These are phyloP conservation scores for Homarus americanus DNA, from an alignment of 1,140 invertebrate species.

Conservation along the genomic window DNA sequence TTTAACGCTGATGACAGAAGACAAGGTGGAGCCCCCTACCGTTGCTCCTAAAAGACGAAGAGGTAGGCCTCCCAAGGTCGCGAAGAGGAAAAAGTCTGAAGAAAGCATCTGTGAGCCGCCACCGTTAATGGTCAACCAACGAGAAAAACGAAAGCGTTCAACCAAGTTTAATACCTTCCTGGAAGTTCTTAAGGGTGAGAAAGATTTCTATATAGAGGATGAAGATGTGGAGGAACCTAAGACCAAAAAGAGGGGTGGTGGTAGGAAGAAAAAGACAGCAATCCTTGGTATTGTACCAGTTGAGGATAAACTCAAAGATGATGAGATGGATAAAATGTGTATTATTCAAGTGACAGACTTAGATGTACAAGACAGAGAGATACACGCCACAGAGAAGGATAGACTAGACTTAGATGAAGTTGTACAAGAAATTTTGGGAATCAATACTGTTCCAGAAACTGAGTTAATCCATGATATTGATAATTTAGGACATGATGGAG, in stretches of 20 bases:
- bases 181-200: slow-evolving; percentile 67
- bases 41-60: slow-evolving; percentile 5
- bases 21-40: background rate
- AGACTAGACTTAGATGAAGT: slow-evolving; percentile 52
- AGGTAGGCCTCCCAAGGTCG: slow-evolving; percentile 19
- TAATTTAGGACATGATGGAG: slow-evolving; percentile 15
- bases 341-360: slow-evolving; percentile 57
- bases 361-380: background rate
- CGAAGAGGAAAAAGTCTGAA: background rate
- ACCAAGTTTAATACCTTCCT: slow-evolving; percentile 62
- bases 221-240: slow-evolving; percentile 50
- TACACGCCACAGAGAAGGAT: slow-evolving; percentile 3
- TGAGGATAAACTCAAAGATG: background rate
- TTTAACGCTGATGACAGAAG: background rate
- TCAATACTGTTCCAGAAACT: background rate
- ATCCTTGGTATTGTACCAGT: slow-evolving; percentile 1
- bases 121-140: slow-evolving; percentile 62
- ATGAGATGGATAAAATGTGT: slow-evolving; percentile 29
- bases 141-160: slow-evolving; percentile 66
- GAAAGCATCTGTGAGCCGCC: slow-evolving; percentile 4
- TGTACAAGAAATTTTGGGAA: slow-evolving; percentile 61
- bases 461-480: slow-evolving; percentile 52
- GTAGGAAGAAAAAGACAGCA: slow-evolving; percentile 43
- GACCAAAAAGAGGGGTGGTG: slow-evolving; percentile 26
- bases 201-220: slow-evolving; percentile 70